Base-by-base conservation (phyloP, 2,797 vertebrate genomes). In the Chaetodon trifasciatus region DNA sequence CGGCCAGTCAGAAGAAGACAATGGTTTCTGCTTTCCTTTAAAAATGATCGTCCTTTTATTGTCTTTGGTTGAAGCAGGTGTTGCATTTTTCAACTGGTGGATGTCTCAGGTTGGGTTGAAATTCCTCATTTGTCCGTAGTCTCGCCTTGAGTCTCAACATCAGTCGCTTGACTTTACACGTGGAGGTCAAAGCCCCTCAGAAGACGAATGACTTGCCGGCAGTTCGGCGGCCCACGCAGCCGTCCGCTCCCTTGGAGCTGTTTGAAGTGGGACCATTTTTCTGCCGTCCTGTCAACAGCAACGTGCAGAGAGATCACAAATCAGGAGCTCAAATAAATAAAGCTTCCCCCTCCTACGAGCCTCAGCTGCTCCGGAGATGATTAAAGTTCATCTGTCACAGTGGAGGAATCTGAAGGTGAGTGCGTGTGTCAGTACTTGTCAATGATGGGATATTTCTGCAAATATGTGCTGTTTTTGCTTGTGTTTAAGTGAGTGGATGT, bases 221-320 rank as follows among this genome's bases (percentile, higher is more conserved):
- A 16, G 49, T 23, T 70, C 53, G 0, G 23, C 23, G 24, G 72
- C 72, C 62, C 40, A 47, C 21, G 40, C 72, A 39, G 56, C 35
- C 23, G 70, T n/a, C 50, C 1, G 28, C 63, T 47, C 32, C 7
- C 23, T 17, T 16, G 1, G 2, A 28, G 58, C 19, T 23, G 35
- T 81, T 84, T 84, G 74, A 81, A 81, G 62, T 67, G 70, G 74
- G 52, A 62, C 15, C 17, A 68, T 78, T 75, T 78, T 68, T 68
- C 64, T 71, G 65, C 72, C 6, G 3, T 67, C 67, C 52, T 28
- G 70, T 82, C 78, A 68, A 74, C 46, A 3, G 56, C 61, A 15
- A 40, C 24, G 12, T 77, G 61, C 74, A 2, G 24, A 8, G 63
- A 61, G 71, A 69, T 62, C 75, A 87, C 75, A 74, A 84, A 82